Evolutionary conservation across 1,140 invertebrate species (phyloP), one percentile per base, ranked within the genome.

Genomic region (Drosophila pandora): DNA sequence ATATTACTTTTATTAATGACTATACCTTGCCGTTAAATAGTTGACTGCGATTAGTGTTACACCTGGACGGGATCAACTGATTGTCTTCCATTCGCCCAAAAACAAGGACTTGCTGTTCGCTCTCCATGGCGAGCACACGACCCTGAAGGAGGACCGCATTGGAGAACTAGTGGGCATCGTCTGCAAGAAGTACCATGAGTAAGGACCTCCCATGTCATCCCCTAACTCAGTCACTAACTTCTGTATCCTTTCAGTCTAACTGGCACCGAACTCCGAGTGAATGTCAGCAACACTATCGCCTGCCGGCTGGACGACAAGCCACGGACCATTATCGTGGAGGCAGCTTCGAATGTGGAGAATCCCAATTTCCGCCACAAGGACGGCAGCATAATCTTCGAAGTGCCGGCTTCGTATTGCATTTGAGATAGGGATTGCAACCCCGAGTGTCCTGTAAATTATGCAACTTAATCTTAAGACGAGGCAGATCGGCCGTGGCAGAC

Each of bases 31-130:
- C 34, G 3, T 37, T 9, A 17, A 17, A 1, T 76, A 96, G 94
- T 93, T 98, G 3, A 96, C 95, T n/a, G 95, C 96, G 6, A 79
- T 97, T 1, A 97, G 95, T 83, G 93, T 98, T 1, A 96, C 94
- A n/a, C 94, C 96, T 10, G 96, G 95, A 2, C 94, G 93, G 68
- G 98, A 98, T 91, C 98, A 99, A 89, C 93, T 99, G 53, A 94
- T 98, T 58, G 95, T 97, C 8, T 94, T 99, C 73, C 98, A 99
- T 91, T 95, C 98, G 3, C 95, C 95, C 67, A 94, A 94, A 23
- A 98, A 98, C 92, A 98, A 99, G 92, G 95, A 99, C 81, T 95
- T 99, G 32, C 93, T 99, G 5, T 93, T 98, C 17, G 95, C 96
- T 6, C 92, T 98, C 43, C 79, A 90, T 25, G 82, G 81, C 13